phyloP scores from a whole-genome alignment of 2,888 invertebrate genomes.

The Orthosia gothica region DNA sequence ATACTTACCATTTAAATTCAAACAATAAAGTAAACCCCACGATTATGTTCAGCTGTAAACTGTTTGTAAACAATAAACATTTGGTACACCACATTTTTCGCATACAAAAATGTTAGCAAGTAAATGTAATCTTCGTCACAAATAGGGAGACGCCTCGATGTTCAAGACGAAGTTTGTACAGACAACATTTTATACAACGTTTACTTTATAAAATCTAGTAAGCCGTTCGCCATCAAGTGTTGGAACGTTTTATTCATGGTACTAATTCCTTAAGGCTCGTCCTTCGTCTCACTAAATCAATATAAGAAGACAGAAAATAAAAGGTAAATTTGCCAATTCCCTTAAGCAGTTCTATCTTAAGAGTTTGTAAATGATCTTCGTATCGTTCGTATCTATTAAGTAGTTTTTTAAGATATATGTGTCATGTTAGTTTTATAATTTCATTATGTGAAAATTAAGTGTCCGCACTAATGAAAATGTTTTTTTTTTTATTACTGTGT shows the following conservation, averaged over 20 bases:
- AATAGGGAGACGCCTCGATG: conserved; percentile 38
- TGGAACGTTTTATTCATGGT: conserved; percentile 68
- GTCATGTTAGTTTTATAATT: too few species aligned
- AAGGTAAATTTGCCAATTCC: too few species aligned
- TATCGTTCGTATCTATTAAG: too few species aligned
- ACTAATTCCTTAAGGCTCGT: conserved; percentile 68
- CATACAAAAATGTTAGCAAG: conserved; percentile 29
- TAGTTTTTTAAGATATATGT: too few species aligned
- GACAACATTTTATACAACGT: conserved; percentile 45
- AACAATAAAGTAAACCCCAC: background rate
- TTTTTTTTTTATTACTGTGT: too few species aligned
- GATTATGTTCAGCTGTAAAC: background rate
- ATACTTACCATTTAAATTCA: conserved; percentile 4
- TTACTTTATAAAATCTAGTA: conserved; percentile 61
- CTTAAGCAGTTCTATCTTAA: too few species aligned
- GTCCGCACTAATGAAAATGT: too few species aligned
- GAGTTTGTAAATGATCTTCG: too few species aligned
- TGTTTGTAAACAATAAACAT: background rate
- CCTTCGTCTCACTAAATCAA: conserved; percentile 68
- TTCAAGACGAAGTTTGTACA: conserved; percentile 48
- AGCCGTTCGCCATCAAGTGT: conserved; percentile 47
- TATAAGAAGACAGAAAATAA: too few species aligned
- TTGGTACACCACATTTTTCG: background rate
- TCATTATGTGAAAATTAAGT: too few species aligned
- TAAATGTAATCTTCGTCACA: conserved; percentile 51